A percentile compares a stretch with the other conserved stretches of the same genome.
Conservation (phyloP, 1,140 invertebrate genomes). For the Carposina sasakii region DNA sequence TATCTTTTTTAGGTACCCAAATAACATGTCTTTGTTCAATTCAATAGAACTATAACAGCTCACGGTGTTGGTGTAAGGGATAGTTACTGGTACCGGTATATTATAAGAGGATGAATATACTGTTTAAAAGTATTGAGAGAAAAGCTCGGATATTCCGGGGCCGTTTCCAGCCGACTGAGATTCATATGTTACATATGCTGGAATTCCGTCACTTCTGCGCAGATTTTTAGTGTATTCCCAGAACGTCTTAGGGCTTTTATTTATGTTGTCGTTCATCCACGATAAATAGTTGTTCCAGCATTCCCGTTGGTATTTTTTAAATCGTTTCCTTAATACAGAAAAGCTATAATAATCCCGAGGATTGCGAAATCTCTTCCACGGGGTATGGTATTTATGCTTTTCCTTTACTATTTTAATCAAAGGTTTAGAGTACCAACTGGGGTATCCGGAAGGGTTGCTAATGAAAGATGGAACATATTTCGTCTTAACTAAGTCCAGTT, state of each 20-base stretch:
- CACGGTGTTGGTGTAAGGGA: neutral
- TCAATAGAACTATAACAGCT: too few relatives aligned
- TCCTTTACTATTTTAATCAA: slow-evolving; percentile 3
- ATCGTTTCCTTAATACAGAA: neutral
- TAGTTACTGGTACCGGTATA: neutral
- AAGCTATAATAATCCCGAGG: slow-evolving; percentile 3
- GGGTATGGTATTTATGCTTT: slow-evolving; percentile 2
- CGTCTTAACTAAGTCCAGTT: neutral
- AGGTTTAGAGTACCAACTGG: slow-evolving; percentile 3
- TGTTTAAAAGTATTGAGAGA: neutral
- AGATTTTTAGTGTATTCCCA: slow-evolving; percentile 7
- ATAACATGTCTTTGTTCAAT: neutral
- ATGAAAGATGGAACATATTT: neutral
- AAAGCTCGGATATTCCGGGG: neutral
- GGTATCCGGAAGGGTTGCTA: neutral
- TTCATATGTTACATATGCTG: neutral
- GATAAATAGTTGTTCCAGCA: neutral
- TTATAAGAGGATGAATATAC: neutral
- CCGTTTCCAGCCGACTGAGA: neutral
- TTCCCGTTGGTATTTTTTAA: neutral
- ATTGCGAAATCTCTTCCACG: slow-evolving; percentile 1
- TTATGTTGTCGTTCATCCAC: neutral
- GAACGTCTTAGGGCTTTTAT: neutral
- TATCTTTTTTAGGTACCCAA: neutral
- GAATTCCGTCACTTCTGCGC: neutral